Evolutionary conservation across 92 coral and sea anemone genomes (phyloP).

Genomic region (Bergia sp.): DNA sequence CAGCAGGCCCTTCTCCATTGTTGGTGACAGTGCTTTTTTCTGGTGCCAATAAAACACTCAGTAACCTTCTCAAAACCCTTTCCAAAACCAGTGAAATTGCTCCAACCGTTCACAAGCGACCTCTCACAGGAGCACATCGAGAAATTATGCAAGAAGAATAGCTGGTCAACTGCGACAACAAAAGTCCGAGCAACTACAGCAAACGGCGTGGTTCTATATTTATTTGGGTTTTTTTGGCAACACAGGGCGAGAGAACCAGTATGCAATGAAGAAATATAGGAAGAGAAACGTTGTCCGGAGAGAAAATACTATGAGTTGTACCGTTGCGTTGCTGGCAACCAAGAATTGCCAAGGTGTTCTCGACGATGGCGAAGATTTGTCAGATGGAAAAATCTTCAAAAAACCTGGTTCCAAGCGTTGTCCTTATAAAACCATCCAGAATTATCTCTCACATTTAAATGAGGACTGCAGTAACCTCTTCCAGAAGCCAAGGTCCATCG

Average conservation of each 20-base stretch:
- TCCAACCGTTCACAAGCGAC: slow-evolving; percentile 54
- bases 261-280: slow-evolving; percentile 35
- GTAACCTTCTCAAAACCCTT: slow-evolving; percentile 50
- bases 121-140: slow-evolving; percentile 44
- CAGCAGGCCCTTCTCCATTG: slow-evolving; percentile 3
- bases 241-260: slow-evolving; percentile 68
- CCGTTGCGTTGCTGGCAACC: slow-evolving; percentile 21
- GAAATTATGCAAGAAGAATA: slow-evolving; percentile 46
- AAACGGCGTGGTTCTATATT: slow-evolving; percentile 60
- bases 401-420: slow-evolving; percentile 23
- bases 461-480: slow-evolving; percentile 27
- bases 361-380: slow-evolving; percentile 45
- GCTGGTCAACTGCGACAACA: slow-evolving; percentile 49
- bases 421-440: slow-evolving; percentile 33
- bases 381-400: slow-evolving; percentile 39
- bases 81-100: slow-evolving; percentile 53
- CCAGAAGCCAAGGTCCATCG: slow-evolving; percentile 12
- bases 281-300: slow-evolving; percentile 49
- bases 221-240: slow-evolving; percentile 54
- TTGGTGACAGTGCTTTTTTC: slow-evolving; percentile 47
- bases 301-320: slow-evolving; percentile 2
- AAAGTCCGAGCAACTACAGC: slow-evolving; percentile 48
- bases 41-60: slow-evolving; percentile 53
- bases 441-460: slow-evolving; percentile 38
- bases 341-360: slow-evolving; percentile 53